Evolutionary conservation across 2,888 invertebrate species (phyloP), one percentile per base, ranked within the genome.

Genomic region (Nomada ferruginata): DNA sequence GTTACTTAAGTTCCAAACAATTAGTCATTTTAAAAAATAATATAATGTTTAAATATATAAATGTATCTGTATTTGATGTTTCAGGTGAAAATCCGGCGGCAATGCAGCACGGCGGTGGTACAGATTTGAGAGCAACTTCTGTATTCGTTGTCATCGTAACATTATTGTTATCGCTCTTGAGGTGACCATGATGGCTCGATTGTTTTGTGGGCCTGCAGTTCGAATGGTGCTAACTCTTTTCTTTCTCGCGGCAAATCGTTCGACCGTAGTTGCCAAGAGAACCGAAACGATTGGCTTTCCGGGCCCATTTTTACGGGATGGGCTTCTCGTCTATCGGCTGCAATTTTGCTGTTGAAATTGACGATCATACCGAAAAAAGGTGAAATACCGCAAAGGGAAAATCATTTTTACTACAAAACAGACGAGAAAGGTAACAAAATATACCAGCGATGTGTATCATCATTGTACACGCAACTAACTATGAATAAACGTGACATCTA

Each of bases 11-110:
- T 5, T 36, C 7, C 36, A 7, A 36, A 36, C 36, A 0, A 36
- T 1, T 36, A 36, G 36, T 7, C 7, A 36, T 36, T 36, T 7
- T 7, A 36, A 36, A 36, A 36, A 36, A 36, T 36, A 7, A 36
- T 36, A 1, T 36, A 36, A 36, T 36, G 7, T 7, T 9, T 5
- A 36, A 7, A 36, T 36, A 36, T 53, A n/a, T 53, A 53, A n/a
- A 10, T 2, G 10, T 26, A 0, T 13, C 20, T 55, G 50, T 63
- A 9, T 26, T 5, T 13, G 29, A n/a, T 89, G 85, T 92, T 92
- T 2, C 90, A 93, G 93, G 93, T 57, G 93, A 93, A 83, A 93
- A 93, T 90, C 93, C 93, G 80, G 93, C 93, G 71, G 93, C 93
- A 29, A 93, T 93, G 93, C 93, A 93, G 76, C 93, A 93, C 83